Base-by-base conservation (phyloP, 2,113 vertebrate species). In the Brachionichthys hirsutus region DNA sequence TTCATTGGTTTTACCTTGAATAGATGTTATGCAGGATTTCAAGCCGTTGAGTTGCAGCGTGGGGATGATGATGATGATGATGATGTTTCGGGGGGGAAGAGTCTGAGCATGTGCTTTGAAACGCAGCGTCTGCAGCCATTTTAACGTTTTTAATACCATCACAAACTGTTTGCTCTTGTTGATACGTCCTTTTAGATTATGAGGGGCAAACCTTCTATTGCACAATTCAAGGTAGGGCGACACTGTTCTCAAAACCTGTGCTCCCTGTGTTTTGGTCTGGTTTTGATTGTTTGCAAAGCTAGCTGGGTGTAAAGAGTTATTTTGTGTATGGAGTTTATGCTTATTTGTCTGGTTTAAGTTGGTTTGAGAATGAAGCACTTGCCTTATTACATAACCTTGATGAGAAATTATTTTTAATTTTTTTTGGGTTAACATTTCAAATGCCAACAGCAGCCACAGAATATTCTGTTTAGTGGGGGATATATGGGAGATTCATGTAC, bases 321-420 rank as follows among this genome's bases (percentile, higher is more conserved):
- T 73, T 77, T 87, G 81, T 89, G 87, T 85, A 84, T 88, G 85
- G 78, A 82, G 8, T 90, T 91, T 88, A 57, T 80, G 80, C 77
- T 78, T 75, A 45, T 18, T 46, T 65, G 63, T 67, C 61, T 85
- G 68, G 76, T 79, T 61, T 69, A 62, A 76, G 73, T 78, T 62
- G 66, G 61, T 77, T 82, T 17, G 53, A 85, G 66, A 79, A 71
- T 76, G 55, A 78, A 75, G 47, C 12, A 2, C 67, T 60, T 72
- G 75, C 84, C 80, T 84, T 88, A 79, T 80, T 78, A 77, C 63
- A 67, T 57, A 61, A 16, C 75, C 62, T 48, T 56, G 69, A 77
- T 20, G 44, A 69, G 45, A 56, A 15, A 58, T 55, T 67, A 34
- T 60, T 10, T n/a, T 71, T 63, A 49, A 59, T 14, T 71, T 18